Evolutionary conservation across 2,113 vertebrate species (phyloP).

Genomic region (Odontophorus gujanensis): DNA sequence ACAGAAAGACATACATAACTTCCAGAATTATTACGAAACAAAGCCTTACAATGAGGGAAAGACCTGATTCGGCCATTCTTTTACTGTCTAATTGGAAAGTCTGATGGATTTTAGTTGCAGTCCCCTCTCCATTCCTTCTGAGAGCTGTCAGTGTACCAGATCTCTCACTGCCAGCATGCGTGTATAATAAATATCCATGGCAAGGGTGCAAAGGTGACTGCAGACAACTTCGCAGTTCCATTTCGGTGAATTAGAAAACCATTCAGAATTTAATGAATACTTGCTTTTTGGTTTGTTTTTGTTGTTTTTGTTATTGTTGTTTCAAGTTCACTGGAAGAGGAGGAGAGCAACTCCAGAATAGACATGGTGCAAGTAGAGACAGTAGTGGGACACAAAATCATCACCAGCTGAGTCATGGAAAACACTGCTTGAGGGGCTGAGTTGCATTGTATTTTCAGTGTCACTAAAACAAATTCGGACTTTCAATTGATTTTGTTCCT

Average conservation of each 20-base stretch:
- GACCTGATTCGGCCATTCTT: background rate
- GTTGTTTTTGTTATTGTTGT: background rate
- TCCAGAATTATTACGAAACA: constrained; percentile 5
- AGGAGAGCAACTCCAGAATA: background rate
- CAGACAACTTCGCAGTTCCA: background rate
- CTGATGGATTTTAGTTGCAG: background rate
- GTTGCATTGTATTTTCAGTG: background rate
- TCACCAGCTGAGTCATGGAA: background rate
- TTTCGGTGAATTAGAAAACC: background rate
- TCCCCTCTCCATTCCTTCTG: background rate
- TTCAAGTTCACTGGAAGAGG: background rate
- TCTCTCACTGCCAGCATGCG: background rate
- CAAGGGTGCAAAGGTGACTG: background rate
- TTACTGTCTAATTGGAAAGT: background rate
- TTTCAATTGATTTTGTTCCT: background rate
- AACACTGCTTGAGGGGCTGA: background rate
- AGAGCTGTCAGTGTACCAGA: background rate
- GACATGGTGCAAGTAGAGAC: background rate
- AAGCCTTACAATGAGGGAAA: background rate
- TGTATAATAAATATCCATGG: accelerated
- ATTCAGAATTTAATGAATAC: background rate
- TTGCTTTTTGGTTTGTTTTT: background rate
- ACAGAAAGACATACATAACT: constrained; percentile 30
- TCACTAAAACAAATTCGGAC: background rate
- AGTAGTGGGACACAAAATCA: background rate